Evolutionary conservation across 2,113 vertebrate species (phyloP).

Genomic region (Mormyrus iriodes): DNA sequence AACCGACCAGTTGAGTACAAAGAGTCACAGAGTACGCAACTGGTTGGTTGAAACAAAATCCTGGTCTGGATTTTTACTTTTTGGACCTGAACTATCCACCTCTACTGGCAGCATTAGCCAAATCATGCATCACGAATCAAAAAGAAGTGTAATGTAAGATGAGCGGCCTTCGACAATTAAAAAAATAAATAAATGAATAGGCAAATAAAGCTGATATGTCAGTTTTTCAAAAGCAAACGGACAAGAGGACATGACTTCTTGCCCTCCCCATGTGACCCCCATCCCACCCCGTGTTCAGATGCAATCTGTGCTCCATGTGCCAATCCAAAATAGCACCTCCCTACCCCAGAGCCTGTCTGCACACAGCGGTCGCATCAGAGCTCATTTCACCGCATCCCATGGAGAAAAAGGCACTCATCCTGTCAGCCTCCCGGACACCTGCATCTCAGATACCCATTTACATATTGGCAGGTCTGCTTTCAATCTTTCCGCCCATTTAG

Average conservation of each 20-base stretch:
- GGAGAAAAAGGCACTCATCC: background rate
- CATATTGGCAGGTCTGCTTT: constrained; percentile 12
- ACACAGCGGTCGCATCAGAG: background rate
- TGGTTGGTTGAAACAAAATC: background rate
- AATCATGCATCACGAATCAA: background rate
- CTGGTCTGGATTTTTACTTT: background rate
- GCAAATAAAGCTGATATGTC: background rate
- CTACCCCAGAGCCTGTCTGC: background rate
- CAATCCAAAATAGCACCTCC: too few species aligned
- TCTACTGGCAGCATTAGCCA: background rate
- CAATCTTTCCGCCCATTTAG: constrained; percentile 6
- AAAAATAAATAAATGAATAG: too few species aligned
- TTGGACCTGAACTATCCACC: background rate
- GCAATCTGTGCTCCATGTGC: background rate
- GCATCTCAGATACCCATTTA: background rate
- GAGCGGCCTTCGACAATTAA: background rate
- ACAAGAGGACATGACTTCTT: background rate
- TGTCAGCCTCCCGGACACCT: background rate
- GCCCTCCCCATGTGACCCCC: too few species aligned
- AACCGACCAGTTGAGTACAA: background rate
- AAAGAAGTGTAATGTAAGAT: background rate
- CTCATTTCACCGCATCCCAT: background rate
- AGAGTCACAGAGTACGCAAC: background rate
- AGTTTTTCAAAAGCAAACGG: background rate
- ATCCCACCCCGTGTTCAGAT: background rate